A percentile compares a stretch with the other conserved stretches of the same genome.
These are phyloP conservation scores for Drosophila pseudotalamancana DNA, from an alignment of 2,888 invertebrate species.

Conservation along the genomic window DNA sequence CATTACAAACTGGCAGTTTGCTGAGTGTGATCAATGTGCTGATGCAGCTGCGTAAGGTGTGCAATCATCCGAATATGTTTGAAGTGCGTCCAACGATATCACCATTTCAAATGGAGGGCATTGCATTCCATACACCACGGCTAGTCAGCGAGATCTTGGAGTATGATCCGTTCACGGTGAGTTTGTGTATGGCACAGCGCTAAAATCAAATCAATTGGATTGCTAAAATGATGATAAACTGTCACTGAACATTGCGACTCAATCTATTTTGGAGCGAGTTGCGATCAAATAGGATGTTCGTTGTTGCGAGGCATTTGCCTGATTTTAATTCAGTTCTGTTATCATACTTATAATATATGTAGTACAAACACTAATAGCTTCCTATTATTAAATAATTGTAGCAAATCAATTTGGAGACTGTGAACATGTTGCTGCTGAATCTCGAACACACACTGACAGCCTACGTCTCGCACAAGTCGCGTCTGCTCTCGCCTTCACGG, in stretches of 20 bases:
- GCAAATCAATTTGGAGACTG: slow-evolving; percentile 87
- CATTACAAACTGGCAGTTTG: slow-evolving; percentile 95
- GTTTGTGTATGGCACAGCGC: slow-evolving; percentile 38
- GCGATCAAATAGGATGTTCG: slow-evolving; percentile 80
- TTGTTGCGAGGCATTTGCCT: slow-evolving; percentile 84
- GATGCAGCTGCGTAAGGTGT: slow-evolving; percentile 98
- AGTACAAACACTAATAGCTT: neutral
- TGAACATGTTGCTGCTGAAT: slow-evolving; percentile 88
- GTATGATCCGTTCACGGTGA: slow-evolving; percentile 90
- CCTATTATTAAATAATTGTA: slow-evolving; percentile 70
- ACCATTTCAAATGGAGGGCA: slow-evolving; percentile 94
- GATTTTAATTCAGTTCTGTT: slow-evolving; percentile 47
- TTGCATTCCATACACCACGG: slow-evolving; percentile 89
- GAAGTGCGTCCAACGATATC: slow-evolving; percentile 98
- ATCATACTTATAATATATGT: neutral
- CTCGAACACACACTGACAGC: slow-evolving; percentile 90
- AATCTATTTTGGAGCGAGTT: slow-evolving; percentile 82
- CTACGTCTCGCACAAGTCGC: slow-evolving; percentile 93
- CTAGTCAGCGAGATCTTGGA: slow-evolving; percentile 89
- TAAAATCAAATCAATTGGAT: neutral
- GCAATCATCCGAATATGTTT: slow-evolving; percentile 99
- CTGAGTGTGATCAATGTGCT: slow-evolving; percentile 97
- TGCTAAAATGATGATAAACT: slow-evolving; percentile 80
- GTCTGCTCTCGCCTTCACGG: slow-evolving; percentile 89
- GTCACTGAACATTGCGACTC: slow-evolving; percentile 82